Evolutionary conservation across 1,140 invertebrate species (phyloP).

Genomic region (Vollenhovia emeryi): DNA sequence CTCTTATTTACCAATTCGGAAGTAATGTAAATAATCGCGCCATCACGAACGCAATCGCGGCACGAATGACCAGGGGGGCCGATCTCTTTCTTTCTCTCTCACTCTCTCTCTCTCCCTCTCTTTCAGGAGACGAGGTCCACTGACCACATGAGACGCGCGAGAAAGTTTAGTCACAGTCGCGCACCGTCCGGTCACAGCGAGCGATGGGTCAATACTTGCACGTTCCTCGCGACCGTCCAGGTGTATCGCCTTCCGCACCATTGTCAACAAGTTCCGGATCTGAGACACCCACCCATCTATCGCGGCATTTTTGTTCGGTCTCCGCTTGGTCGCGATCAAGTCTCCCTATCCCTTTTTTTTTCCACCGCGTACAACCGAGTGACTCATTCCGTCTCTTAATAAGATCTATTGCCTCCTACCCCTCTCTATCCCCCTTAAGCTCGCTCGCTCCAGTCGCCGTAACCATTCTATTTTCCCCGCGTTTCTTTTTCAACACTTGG

Average conservation of each 20-base stretch:
- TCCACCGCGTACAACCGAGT: slow-evolving; percentile 25
- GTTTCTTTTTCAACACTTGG: background rate
- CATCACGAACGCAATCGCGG: slow-evolving; percentile 73
- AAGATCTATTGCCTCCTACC: slow-evolving; percentile 61
- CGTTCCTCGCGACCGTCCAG: slow-evolving; percentile 79
- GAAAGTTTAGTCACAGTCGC: slow-evolving; percentile 79
- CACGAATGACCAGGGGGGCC: slow-evolving; percentile 72
- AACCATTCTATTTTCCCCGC: background rate
- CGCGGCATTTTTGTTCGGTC: slow-evolving; percentile 52
- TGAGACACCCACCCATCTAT: slow-evolving; percentile 77
- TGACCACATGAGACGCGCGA: slow-evolving; percentile 77
- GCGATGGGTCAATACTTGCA: slow-evolving; percentile 78
- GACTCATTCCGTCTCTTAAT: slow-evolving; percentile 70
- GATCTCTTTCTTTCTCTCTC: background rate
- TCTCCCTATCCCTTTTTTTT: slow-evolving; percentile 51
- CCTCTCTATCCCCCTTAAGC: slow-evolving; percentile 22
- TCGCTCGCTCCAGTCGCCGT: background rate
- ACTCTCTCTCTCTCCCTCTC: slow-evolving; percentile 54
- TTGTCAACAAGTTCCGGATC: slow-evolving; percentile 85
- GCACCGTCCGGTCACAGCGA: slow-evolving; percentile 28
- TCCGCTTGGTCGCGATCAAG: slow-evolving; percentile 64
- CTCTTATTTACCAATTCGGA: slow-evolving; percentile 81
- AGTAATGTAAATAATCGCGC: slow-evolving; percentile 80
- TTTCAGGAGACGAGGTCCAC: slow-evolving; percentile 84
- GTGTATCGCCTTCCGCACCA: slow-evolving; percentile 85